Percentiles rank a stretch among this genome's conserved stretches.
Evolutionary conservation across 30 jellyfish, hydroid and myxozoan species (phyloP).

Genomic region (Rhopilema esculentum): DNA sequence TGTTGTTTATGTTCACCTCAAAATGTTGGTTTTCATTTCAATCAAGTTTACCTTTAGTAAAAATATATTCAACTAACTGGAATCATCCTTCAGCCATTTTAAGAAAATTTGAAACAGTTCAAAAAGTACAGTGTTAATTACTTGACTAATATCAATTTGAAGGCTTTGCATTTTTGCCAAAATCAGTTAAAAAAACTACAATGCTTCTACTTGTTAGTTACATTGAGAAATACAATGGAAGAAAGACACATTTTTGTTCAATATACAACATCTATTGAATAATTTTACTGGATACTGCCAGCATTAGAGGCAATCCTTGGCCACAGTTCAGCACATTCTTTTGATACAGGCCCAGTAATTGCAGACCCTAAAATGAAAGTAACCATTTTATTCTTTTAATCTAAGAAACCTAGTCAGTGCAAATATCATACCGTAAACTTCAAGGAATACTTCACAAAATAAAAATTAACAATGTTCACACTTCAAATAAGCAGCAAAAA

Average conservation of each 20-base stretch:
- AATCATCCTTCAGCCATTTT: too few relatives aligned
- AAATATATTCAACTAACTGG: too few relatives aligned
- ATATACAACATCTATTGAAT: conserved; percentile 3
- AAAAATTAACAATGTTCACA: neutral
- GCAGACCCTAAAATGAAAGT: conserved; percentile 87
- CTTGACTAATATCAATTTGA: too few relatives aligned
- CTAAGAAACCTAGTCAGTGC: neutral
- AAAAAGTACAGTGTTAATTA: too few relatives aligned
- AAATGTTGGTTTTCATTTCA: too few relatives aligned
- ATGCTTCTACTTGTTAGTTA: too few relatives aligned
- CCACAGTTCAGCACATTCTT: conserved; percentile 99
- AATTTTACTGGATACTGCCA: conserved; percentile 94
- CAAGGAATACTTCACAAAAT: neutral
- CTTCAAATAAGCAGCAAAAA: neutral
- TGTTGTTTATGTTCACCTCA: too few relatives aligned
- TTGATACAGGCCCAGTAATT: conserved; percentile 99
- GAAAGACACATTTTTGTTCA: neutral
- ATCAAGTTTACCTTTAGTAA: too few relatives aligned
- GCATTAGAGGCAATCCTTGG: conserved; percentile 99
- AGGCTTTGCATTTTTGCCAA: too few relatives aligned
- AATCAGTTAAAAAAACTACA: too few relatives aligned
- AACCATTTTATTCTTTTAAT: neutral
- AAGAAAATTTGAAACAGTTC: too few relatives aligned
- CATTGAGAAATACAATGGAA: too few relatives aligned
- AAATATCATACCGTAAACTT: neutral